phyloP scores from a whole-genome alignment of 1,140 invertebrate genomes.

The Drosophila obscura region DNA sequence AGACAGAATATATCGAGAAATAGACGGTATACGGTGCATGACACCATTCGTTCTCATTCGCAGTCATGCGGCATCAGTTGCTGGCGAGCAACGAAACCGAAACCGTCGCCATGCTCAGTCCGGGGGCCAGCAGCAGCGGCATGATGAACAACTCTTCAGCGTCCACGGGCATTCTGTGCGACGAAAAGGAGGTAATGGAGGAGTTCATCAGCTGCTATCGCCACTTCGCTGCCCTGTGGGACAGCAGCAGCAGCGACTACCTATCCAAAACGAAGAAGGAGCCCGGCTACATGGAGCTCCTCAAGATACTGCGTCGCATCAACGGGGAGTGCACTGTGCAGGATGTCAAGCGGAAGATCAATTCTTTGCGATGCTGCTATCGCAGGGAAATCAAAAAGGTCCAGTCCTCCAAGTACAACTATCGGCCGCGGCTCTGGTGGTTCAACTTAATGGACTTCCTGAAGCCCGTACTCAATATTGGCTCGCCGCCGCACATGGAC shows the following conservation, averaged over 20 bases:
- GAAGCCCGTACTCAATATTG: constrained; percentile 57
- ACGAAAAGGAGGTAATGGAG: constrained; percentile 67
- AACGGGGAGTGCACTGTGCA: constrained; percentile 47
- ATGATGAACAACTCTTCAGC: constrained; percentile 1
- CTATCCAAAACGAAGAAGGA: constrained; percentile 62
- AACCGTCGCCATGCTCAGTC: constrained; percentile 8
- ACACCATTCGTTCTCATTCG: background rate
- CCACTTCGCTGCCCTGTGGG: constrained; percentile 60
- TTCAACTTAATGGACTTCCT: constrained; percentile 63
- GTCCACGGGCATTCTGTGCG: constrained; percentile 43
- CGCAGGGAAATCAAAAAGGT: constrained; percentile 61
- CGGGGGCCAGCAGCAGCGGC: background rate
- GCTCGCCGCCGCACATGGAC: constrained; percentile 23
- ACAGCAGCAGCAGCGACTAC: constrained; percentile 50
- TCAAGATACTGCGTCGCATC: constrained; percentile 55
- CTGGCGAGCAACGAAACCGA: background rate
- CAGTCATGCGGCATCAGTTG: constrained; percentile 20
- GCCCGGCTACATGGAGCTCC: constrained; percentile 57
- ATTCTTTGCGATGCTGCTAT: constrained; percentile 65
- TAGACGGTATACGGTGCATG: background rate
- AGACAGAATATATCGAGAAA: background rate
- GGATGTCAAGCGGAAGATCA: constrained; percentile 68
- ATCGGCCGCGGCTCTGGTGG: constrained; percentile 69
- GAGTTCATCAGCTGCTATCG: constrained; percentile 71
- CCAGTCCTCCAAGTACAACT: constrained; percentile 33